A percentile compares a stretch with the other conserved stretches of the same genome.
phyloP scores from a whole-genome alignment of 2,797 vertebrate species.

The Otus scops region DNA sequence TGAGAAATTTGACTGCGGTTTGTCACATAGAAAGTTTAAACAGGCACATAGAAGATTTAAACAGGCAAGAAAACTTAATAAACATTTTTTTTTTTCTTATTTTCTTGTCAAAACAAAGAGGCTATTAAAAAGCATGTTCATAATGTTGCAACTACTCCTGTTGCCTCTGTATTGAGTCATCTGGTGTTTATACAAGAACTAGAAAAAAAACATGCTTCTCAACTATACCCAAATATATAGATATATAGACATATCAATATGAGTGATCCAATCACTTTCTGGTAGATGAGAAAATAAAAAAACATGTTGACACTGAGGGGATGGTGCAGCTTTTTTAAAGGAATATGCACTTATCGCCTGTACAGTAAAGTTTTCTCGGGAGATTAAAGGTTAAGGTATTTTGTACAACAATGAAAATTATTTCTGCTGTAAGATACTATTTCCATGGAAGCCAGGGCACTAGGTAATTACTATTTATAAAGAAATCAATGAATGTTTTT shows the following conservation, averaged over 20 bases:
- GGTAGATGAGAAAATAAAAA: neutral
- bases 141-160: neutral
- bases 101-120: neutral
- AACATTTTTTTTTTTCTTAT: neutral
- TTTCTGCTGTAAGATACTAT: neutral
- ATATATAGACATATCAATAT: neutral
- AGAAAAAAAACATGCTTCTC: neutral
- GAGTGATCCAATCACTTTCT: neutral
- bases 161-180: neutral
- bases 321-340: neutral
- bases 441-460: neutral
- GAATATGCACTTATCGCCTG: neutral
- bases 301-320: rapidly evolving
- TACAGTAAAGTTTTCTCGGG: neutral
- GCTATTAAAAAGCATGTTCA: neutral
- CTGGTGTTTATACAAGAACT: neutral
- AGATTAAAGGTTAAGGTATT: neutral
- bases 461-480: neutral
- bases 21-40: neutral
- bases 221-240: neutral
- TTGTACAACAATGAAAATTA: neutral
- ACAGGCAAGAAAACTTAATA: neutral
- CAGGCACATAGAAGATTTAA: neutral
- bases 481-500: neutral
- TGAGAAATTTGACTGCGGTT: neutral